Percentiles rank a stretch among this genome's conserved stretches.
Conservation (phyloP, 2,797 vertebrate species). For the Mycteria americana region DNA sequence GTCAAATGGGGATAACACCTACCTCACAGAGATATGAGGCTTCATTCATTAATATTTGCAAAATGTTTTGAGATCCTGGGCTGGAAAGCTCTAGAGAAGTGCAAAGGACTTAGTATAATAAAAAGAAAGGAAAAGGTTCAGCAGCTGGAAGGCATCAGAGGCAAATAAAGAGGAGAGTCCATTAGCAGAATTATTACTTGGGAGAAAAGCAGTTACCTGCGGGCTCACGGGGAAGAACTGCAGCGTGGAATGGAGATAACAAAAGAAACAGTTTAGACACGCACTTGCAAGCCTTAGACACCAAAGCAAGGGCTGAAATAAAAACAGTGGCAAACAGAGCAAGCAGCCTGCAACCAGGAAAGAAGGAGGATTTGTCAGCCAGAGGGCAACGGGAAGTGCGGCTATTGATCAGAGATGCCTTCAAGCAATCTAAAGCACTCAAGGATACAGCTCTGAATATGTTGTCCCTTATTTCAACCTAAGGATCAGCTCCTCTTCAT, state of each 20-base stretch:
- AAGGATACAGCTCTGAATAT: not conserved
- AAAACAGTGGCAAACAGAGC: not conserved
- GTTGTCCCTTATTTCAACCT: not conserved
- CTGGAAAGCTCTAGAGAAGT: conserved; percentile 1
- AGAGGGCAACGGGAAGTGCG: not conserved
- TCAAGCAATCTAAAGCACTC: not conserved
- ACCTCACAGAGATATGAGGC: not conserved
- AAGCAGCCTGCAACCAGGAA: not conserved
- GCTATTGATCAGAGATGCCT: not conserved
- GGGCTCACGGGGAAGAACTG: conserved; percentile 54
- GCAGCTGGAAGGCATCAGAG: not conserved
- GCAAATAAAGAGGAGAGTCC: conserved; percentile 19
- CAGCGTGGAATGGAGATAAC: conserved; percentile 66
- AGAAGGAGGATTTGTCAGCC: not conserved
- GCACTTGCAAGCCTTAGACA: not conserved
- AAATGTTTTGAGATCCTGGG: conserved; percentile 28
- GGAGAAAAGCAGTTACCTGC: conserved; percentile 67
- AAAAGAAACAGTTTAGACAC: conserved; percentile 58
- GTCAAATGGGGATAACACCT: not conserved
- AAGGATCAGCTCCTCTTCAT: not conserved
- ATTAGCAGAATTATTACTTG: conserved; percentile 11
- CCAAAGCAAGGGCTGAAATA: conserved; percentile 22
- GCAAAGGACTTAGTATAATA: conserved; percentile 14
- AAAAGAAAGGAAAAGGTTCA: conserved; percentile 11
- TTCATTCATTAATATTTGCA: conserved; percentile 13